Evolutionary conservation across 2,888 invertebrate species (phyloP), one percentile per base, ranked within the genome.

Genomic region (Sussaba pulchella): DNA sequence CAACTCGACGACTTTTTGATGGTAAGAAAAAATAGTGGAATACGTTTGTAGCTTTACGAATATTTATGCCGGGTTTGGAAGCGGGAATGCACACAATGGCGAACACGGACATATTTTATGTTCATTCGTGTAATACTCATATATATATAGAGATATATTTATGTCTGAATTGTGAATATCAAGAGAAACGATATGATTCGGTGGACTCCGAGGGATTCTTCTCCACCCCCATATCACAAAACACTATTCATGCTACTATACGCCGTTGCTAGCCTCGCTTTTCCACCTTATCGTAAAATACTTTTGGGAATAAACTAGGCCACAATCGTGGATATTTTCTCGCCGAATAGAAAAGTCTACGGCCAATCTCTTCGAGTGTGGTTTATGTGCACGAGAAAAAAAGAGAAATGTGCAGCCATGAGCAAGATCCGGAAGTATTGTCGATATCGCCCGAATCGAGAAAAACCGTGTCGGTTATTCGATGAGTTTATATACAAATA

Each of bases 281-380:
- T 72, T 74, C 72, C 71, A 26, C 74, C 77, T 82, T 78, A 78
- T 82, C 82, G 78, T 43, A 66, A 71, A 75, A 82, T 82, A 75
- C 78, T 69, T 76, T 82, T 78, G 74, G 75, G 63, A 76, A 74
- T 78, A 81, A 71, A 61, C 61, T 63, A 70, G 54, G 57, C 61
- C 66, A 39, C 74, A 12, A 12, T 9, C 45, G 31, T 31, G 14
- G 41, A 71, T 72, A 24, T 26, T 31, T 14, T 57, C 57, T 31
- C 9, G 17, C 6, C 31, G 31, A 66, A 72, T 66, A 12, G 52
- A 52, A 67, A 57, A 14, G 31, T 54, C 57, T 14, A 39, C 21
- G 14, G 31, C 19, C 70, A 59, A 59, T 54, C 54, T 70, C 19
- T 45, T 43, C 70, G 36, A 31, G 70, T 47, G 59, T 17, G 36